A percentile compares a stretch with the other conserved stretches of the same genome.
Evolutionary conservation across 2,797 vertebrate genomes (phyloP).

Genomic region (Discoglossus pictus): DNA sequence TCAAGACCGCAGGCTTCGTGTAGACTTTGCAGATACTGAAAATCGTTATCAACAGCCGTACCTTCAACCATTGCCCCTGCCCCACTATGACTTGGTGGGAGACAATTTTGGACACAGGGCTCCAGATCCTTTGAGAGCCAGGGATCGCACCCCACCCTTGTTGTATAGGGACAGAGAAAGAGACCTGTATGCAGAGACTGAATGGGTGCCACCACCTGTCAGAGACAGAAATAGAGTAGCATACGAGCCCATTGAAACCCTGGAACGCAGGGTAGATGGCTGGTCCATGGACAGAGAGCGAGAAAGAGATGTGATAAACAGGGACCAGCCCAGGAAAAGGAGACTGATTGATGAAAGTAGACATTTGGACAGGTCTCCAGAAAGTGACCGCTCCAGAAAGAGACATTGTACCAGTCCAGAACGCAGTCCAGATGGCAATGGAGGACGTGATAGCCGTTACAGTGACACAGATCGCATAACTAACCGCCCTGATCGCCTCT

Average conservation of each 20-base stretch:
- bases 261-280: slow-evolving; percentile 88
- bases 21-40: slow-evolving; percentile 96
- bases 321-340: slow-evolving; percentile 87
- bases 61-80: slow-evolving; percentile 89
- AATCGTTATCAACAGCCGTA: slow-evolving; percentile 95
- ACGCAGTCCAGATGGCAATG: slow-evolving; percentile 85
- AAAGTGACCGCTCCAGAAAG: slow-evolving; percentile 88
- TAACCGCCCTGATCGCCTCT: slow-evolving; percentile 78
- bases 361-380: slow-evolving; percentile 90
- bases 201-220: slow-evolving; percentile 89
- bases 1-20: slow-evolving; percentile 88
- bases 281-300: slow-evolving; percentile 92
- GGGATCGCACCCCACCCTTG: slow-evolving; percentile 91
- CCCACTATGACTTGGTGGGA: slow-evolving; percentile 90
- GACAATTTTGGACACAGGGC: slow-evolving; percentile 89
- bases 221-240: slow-evolving; percentile 84
- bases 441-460: slow-evolving; percentile 86
- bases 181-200: slow-evolving; percentile 86
- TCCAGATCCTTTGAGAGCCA: slow-evolving; percentile 84
- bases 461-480: slow-evolving; percentile 85
- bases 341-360: slow-evolving; percentile 85
- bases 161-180: slow-evolving; percentile 91
- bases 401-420: slow-evolving; percentile 81
- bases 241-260: slow-evolving; percentile 89
- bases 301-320: slow-evolving; percentile 80